A percentile compares a stretch with the other conserved stretches of the same genome.
Conservation (phyloP, 2,888 invertebrate genomes). For the Deilephila porcellus region DNA sequence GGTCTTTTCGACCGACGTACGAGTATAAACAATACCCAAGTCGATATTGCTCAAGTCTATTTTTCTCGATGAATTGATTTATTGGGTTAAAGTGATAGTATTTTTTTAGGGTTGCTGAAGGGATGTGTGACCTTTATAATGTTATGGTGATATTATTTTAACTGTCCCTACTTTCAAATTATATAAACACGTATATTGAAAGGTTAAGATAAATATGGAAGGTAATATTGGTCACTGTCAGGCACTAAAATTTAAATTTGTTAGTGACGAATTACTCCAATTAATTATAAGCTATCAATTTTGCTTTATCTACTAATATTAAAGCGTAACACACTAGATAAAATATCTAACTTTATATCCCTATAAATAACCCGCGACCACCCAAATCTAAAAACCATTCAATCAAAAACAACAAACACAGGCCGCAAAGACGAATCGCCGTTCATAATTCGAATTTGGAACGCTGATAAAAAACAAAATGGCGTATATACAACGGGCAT, state of each 20-base stretch:
- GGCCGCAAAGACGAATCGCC: conserved; percentile 64
- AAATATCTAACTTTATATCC: not conserved
- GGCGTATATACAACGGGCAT: conserved; percentile 65
- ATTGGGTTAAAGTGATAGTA: conserved; percentile 31
- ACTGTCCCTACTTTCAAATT: not conserved
- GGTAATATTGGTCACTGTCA: too few relatives aligned
- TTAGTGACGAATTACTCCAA: too few relatives aligned
- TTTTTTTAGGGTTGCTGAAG: not conserved
- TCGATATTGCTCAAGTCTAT: conserved; percentile 60
- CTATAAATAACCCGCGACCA: not conserved
- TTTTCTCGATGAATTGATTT: conserved; percentile 58
- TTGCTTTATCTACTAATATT: too few relatives aligned
- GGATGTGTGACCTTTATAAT: not conserved
- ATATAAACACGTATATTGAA: too few relatives aligned
- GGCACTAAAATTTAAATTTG: too few relatives aligned
- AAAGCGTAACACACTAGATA: not conserved
- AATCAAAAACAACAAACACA: conserved; percentile 50
- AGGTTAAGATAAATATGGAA: too few relatives aligned
- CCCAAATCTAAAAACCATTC: conserved; percentile 5
- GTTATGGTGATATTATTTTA: not conserved
- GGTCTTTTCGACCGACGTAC: conserved; percentile 27
- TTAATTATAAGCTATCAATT: too few relatives aligned
- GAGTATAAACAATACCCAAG: conserved; percentile 46
- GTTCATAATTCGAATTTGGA: conserved; percentile 76
- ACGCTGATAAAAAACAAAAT: conserved; percentile 77